A percentile compares a stretch with the other conserved stretches of the same genome.
Conservation (phyloP, 2,113 vertebrate genomes). For the Lanius collurio region DNA sequence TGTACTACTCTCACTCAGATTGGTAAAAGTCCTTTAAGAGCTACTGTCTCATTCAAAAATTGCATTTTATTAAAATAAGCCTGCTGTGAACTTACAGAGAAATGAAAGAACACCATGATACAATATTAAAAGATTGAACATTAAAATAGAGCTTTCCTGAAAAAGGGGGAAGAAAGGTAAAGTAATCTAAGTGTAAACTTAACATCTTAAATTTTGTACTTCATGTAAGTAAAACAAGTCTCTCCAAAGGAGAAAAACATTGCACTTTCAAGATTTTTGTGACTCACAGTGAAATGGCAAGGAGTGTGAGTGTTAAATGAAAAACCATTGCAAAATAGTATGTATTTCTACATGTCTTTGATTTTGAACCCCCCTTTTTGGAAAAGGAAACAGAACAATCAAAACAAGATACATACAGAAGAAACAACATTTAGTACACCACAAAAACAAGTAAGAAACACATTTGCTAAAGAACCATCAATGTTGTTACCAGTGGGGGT, state of each 20-base stretch:
- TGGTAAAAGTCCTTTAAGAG: neutral
- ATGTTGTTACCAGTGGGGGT: slow-evolving; percentile 61
- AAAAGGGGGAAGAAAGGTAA: neutral
- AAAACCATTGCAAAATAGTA: neutral
- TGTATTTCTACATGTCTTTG: neutral
- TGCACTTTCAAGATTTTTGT: slow-evolving; percentile 61
- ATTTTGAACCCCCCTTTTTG: slow-evolving; percentile 5
- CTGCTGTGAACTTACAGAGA: neutral
- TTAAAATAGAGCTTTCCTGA: neutral
- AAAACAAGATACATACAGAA: slow-evolving; percentile 56
- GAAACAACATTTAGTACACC: slow-evolving; percentile 66
- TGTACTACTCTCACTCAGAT: neutral
- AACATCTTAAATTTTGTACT: neutral
- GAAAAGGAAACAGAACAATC: slow-evolving; percentile 47
- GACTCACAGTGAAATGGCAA: neutral
- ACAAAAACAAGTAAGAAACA: slow-evolving; percentile 67
- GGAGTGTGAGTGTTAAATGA: neutral
- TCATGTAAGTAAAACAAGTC: neutral
- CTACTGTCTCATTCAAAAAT: neutral
- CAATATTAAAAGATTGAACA: neutral
- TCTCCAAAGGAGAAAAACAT: neutral
- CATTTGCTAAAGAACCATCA: slow-evolving; percentile 51
- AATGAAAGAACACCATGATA: neutral
- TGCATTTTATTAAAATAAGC: neutral
- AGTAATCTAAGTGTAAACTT: neutral